Evolutionary conservation across 2,797 vertebrate species (phyloP), one percentile per base, ranked within the genome.

Genomic region (Mallotus villosus): DNA sequence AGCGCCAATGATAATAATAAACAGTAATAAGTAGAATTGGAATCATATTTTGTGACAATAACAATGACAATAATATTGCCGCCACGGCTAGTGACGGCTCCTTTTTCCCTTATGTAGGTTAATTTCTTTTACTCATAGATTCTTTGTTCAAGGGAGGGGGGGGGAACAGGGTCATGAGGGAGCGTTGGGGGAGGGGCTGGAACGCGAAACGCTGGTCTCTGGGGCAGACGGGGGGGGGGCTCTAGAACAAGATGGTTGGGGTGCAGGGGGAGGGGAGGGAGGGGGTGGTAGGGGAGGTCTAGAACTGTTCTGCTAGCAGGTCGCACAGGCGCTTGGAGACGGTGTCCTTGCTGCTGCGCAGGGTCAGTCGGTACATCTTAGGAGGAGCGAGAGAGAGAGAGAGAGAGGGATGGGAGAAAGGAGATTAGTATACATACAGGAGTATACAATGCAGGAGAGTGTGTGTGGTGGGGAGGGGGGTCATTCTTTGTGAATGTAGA

Each of bases 341-440:
- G 0, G 93, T 87, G 81, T 97, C 96, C 91, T 96, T 97, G 92
- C 95, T 97, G 93, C 94, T 95, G 80, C 96, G 95, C 82, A 97
- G 91, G 24, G 96, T 97, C 84, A 97, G 93, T 41, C 96, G 94
- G 82, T 96, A 97, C 96, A 97, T 97, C 96, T 94, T 82, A 2
- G 25, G 29, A 55, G 57, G 22, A 72, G 51, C 41, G n/a, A 62
- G 55, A 60, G 2, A 59, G 51, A 77, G 41, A 51, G 7, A 66
- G 29, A 58, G 51, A 19, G 32, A 21, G 21, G 21, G n/a, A 25
- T 41, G 9, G 11, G 25, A 29, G 60, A 27, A 17, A 32, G n/a
- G 25, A 32, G 66, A 32, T 57, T 57, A 68, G n/a, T 9, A 57
- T 21, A 17, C 24, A 62, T 14, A 27, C 41, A 46, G 41, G 41